Evolutionary conservation across 2,888 invertebrate genomes (phyloP), one percentile per base, ranked within the genome.

Genomic region (Reticulitermes lucifugus): DNA sequence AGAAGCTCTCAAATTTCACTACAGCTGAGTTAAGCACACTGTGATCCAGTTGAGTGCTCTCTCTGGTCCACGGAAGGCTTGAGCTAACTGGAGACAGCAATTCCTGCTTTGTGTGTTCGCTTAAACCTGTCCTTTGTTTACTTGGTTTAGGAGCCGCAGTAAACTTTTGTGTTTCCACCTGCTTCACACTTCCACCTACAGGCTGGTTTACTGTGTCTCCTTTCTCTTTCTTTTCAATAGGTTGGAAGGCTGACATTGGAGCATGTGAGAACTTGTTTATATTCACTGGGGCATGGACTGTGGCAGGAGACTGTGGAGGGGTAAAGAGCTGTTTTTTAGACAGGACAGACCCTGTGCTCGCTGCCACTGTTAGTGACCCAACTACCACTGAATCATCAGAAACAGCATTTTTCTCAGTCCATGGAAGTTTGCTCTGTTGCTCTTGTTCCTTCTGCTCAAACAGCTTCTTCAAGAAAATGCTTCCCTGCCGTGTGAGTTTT

Each of bases 261-360:
- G 95, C 96, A 89, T 96, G 96, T 43, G 94, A 95, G 89, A 96
- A 96, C 88, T 95, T 93, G 89, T 95, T 95, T 0, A 95, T 89
- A 85, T 91, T 87, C 90, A 90, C 75, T 90, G 91, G 84, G n/a
- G 85, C 60, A 65, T 87, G 86, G 14, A 85, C 41, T 12, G 65
- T 75, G 10, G 86, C 77, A 43, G 87, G 84, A 73, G 87, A 83
- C 87, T 77, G 43, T 18, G 86, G 86, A 2, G 87, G 85, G 7
- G 87, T 84, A 71, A 88, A 88, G 12, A 88, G 51, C n/a, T 88
- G 86, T 51, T 85, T 86, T 84, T 87, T 86, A 21, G 86, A 81
- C 51, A 83, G 79, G 9, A 87, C 86, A 0, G 86, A 83, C 9
- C 86, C 84, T 6, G 83, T 59, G 51, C 41, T 84, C 12, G 81